Percentiles rank a stretch among this genome's conserved stretches.
Evolutionary conservation across 2,113 vertebrate species (phyloP).

Genomic region (Piliocolobus tephrosceles): DNA sequence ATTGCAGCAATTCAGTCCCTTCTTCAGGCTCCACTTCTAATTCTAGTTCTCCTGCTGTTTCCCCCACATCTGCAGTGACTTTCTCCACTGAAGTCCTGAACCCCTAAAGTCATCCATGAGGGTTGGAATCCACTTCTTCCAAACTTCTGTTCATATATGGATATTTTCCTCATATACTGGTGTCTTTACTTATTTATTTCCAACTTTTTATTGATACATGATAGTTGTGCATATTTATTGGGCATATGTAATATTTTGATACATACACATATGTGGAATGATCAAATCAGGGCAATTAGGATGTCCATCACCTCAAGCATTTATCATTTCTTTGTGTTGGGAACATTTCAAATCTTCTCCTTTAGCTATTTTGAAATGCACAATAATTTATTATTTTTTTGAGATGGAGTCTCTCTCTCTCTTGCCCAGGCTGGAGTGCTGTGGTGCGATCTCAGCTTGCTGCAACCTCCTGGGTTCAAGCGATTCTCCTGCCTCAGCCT

Average conservation of each 20-base stretch:
- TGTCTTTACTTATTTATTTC: neutral
- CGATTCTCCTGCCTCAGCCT: too few species aligned
- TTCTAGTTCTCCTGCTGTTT: neutral
- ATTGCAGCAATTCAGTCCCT: neutral
- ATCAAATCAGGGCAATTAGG: neutral
- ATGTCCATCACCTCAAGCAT: neutral
- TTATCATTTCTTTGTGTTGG: neutral
- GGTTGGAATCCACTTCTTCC: neutral
- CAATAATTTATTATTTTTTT: neutral
- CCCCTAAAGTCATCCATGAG: neutral
- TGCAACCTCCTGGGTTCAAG: too few species aligned
- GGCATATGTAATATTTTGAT: neutral
- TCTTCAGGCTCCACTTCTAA: neutral
- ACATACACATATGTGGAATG: neutral
- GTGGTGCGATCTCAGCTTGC: too few species aligned
- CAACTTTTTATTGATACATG: neutral
- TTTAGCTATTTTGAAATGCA: neutral
- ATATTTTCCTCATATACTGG: neutral
- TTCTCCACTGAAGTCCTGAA: neutral
- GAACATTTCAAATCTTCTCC: neutral
- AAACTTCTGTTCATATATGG: neutral
- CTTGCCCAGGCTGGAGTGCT: too few species aligned
- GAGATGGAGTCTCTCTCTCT: too few species aligned
- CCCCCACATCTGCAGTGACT: neutral
- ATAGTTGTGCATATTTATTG: neutral